These are phyloP conservation scores for Nebria brevicollis DNA, from an alignment of 2,888 invertebrate genomes.

Conservation along the genomic window DNA sequence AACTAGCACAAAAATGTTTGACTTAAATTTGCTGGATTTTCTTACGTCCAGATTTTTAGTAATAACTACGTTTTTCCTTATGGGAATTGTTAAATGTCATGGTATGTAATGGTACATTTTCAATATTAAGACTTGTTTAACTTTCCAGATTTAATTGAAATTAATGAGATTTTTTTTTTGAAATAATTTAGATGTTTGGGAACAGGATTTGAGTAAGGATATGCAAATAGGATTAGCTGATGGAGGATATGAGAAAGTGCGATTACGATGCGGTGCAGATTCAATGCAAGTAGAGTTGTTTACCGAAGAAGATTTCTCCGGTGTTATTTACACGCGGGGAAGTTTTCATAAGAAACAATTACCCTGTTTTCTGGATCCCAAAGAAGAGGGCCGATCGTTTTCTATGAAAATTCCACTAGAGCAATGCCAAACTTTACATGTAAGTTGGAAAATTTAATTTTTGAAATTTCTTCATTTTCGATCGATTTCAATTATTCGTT, in stretches of 20 bases:
- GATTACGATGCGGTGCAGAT: constrained; percentile 68
- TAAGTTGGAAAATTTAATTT: constrained; percentile 49
- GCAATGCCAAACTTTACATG: constrained; percentile 67
- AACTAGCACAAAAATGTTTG: constrained; percentile 20
- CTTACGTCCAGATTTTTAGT: constrained; percentile 29
- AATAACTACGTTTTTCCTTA: constrained; percentile 30
- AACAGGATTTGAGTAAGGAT: constrained; percentile 67
- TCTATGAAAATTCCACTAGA: constrained; percentile 68
- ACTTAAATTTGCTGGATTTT: constrained; percentile 23
- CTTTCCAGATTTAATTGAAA: background rate
- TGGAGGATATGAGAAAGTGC: constrained; percentile 68
- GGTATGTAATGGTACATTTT: constrained; percentile 21
- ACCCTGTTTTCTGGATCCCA: constrained; percentile 68
- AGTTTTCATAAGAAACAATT: constrained; percentile 68
- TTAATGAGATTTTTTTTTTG: constrained; percentile 5
- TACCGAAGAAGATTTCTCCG: constrained; percentile 68
- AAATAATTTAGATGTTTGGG: constrained; percentile 60
- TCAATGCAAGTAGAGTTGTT: constrained; percentile 65
- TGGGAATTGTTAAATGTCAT: constrained; percentile 40
- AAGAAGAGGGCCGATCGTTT: constrained; percentile 61
- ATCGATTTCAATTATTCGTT: too few relatives aligned
- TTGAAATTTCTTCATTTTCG: too few relatives aligned
- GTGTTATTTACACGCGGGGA: constrained; percentile 72
- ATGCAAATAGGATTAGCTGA: constrained; percentile 69
- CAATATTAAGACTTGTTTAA: background rate